These are phyloP conservation scores for Pseudopleuronectes americanus DNA, from an alignment of 2,797 vertebrate genomes.

Conservation along the genomic window DNA sequence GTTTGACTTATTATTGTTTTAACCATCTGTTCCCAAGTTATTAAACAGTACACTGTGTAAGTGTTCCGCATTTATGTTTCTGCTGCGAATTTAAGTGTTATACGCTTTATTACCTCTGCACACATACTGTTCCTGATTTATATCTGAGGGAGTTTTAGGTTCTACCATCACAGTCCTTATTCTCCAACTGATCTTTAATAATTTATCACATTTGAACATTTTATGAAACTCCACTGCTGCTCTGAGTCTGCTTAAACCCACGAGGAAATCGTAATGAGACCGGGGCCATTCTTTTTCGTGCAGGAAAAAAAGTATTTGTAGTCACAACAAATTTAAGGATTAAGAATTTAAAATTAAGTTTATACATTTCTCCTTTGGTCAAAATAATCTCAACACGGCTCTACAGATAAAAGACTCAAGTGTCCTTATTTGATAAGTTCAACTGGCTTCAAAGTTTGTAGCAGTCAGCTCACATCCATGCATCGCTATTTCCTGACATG, in stretches of 20 bases:
- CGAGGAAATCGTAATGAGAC: constrained; percentile 37
- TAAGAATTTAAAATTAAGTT: not conserved
- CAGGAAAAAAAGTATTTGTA: constrained; percentile 16
- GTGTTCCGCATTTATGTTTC: constrained; percentile 17
- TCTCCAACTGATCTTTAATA: constrained; percentile 64
- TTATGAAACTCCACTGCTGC: constrained; percentile 59
- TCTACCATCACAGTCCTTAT: constrained; percentile 7
- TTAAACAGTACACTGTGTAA: constrained; percentile 33
- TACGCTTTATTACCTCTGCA: constrained; percentile 11
- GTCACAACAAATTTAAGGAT: not conserved
- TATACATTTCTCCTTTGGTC: not conserved
- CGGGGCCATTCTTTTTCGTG: not conserved
- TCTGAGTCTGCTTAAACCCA: constrained; percentile 48
- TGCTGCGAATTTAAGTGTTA: constrained; percentile 26
- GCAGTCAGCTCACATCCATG: constrained; percentile 8
- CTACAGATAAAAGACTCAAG: not conserved
- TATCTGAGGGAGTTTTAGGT: constrained; percentile 21
- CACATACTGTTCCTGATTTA: constrained; percentile 13
- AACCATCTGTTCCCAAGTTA: constrained; percentile 42
- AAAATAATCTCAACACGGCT: not conserved
- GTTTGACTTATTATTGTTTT: constrained; percentile 24
- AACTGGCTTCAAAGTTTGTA: not conserved
- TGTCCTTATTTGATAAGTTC: not conserved
- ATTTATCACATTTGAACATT: constrained; percentile 67
- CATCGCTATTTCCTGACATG: constrained; percentile 21